Percentiles rank a stretch among this genome's conserved stretches.
Conservation (phyloP, 2,113 vertebrate species). For the Tylochromis polylepis region DNA sequence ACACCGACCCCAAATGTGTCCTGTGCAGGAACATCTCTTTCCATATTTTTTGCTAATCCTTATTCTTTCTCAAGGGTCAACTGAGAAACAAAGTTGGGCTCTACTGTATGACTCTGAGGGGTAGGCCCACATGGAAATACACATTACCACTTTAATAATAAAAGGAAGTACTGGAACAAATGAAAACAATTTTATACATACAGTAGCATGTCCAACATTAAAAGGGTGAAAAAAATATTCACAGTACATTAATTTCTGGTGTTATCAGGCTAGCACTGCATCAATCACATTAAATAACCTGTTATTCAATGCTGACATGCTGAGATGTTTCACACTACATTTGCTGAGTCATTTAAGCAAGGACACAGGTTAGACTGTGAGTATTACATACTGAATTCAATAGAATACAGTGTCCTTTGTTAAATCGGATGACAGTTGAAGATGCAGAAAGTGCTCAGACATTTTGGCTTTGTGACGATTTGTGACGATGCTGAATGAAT, state of each 20-base stretch:
- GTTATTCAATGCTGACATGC: neutral
- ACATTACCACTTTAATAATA: neutral
- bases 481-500: neutral
- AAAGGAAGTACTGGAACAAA: neutral
- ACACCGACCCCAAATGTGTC: neutral
- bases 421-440: neutral
- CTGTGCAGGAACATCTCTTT: neutral
- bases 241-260: neutral
- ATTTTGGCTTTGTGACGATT: neutral
- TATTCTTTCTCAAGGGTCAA: neutral
- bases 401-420: neutral
- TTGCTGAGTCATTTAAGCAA: neutral
- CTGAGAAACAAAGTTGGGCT: neutral
- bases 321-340: neutral
- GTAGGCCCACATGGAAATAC: neutral
- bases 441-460: neutral
- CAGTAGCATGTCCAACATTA: neutral
- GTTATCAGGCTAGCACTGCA: neutral
- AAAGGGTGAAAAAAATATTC: neutral
- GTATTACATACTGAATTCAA: neutral
- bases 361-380: neutral
- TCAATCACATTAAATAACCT: neutral
- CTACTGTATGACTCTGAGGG: neutral
- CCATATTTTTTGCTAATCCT: neutral
- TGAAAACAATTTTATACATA: neutral